Evolutionary conservation across 2,797 vertebrate genomes (phyloP).

Genomic region (Rhincodon typus): DNA sequence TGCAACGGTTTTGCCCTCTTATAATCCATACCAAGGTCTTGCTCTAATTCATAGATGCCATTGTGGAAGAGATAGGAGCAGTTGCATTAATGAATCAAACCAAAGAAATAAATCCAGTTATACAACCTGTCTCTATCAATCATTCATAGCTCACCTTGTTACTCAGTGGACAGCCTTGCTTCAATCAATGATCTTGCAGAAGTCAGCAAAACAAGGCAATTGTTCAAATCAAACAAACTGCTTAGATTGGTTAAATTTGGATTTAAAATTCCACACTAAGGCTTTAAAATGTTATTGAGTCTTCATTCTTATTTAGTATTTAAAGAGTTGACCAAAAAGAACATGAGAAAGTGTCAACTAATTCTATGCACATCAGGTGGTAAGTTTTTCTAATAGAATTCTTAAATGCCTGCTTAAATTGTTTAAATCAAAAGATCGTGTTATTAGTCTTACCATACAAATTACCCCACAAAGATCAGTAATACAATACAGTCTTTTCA

Average conservation of each 20-base stretch:
- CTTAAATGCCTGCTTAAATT: not conserved
- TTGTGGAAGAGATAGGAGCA: constrained; percentile 28
- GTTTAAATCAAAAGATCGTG: constrained; percentile 16
- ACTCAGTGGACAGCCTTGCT: constrained; percentile 26
- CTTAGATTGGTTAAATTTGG: not conserved
- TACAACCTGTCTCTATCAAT: constrained; percentile 32
- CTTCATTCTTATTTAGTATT: constrained; percentile 18
- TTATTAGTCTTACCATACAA: constrained; percentile 23
- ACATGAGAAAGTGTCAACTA: not conserved
- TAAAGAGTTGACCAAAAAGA: not conserved
- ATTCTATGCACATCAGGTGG: not conserved
- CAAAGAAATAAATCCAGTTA: constrained; percentile 37
- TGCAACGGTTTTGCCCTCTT: constrained; percentile 22
- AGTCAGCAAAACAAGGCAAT: constrained; percentile 34
- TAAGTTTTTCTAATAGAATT: not conserved
- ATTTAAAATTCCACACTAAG: not conserved
- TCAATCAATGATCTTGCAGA: constrained; percentile 37
- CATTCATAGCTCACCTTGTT: constrained; percentile 36
- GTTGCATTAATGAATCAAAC: constrained; percentile 36
- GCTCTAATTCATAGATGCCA: constrained; percentile 28
- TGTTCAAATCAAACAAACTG: constrained; percentile 22
- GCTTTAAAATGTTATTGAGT: constrained; percentile 29
- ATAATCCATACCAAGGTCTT: constrained; percentile 32
- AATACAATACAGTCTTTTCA: not conserved
- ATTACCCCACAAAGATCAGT: constrained; percentile 10